Conservation (phyloP, 2,797 vertebrate genomes). For the Decapterus maruadsi region DNA sequence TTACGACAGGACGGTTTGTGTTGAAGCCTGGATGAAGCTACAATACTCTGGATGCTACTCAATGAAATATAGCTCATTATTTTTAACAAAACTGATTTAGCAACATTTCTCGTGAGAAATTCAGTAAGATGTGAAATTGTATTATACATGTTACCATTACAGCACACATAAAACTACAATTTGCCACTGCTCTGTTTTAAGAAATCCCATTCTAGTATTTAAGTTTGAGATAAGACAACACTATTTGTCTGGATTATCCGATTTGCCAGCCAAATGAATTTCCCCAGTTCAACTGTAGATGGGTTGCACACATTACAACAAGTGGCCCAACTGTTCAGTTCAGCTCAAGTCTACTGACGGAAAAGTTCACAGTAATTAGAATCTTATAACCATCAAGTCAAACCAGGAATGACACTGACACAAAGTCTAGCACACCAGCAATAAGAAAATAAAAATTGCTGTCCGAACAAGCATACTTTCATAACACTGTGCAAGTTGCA, state of each 20-base stretch:
- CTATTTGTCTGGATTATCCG: not conserved
- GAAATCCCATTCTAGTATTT: not conserved
- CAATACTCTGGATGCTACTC: not conserved
- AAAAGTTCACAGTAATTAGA: not conserved
- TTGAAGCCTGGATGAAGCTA: conserved; percentile 1
- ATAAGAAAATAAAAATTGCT: conserved; percentile 33
- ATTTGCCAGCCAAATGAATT: conserved; percentile 12
- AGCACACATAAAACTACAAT: not conserved
- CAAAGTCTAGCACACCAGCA: conserved; percentile 24
- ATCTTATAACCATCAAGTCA: conserved; percentile 8
- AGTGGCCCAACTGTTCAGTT: conserved; percentile 18
- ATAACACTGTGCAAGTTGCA: conserved; percentile 46
- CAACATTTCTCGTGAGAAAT: not conserved
- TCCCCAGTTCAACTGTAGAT: conserved; percentile 24
- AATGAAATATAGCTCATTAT: not conserved
- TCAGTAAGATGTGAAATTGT: not conserved
- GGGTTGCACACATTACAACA: not conserved
- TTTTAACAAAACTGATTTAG: not conserved
- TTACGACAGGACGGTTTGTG: conserved; percentile 1
- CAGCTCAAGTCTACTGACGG: not conserved
- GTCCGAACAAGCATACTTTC: conserved; percentile 36
- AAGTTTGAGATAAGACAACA: not conserved
- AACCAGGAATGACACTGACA: conserved; percentile 33
- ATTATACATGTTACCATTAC: not conserved
- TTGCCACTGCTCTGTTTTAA: not conserved